A percentile compares a stretch with the other conserved stretches of the same genome.
Conservation (phyloP, 2,888 invertebrate species). For the Frankliniella intonsa region DNA sequence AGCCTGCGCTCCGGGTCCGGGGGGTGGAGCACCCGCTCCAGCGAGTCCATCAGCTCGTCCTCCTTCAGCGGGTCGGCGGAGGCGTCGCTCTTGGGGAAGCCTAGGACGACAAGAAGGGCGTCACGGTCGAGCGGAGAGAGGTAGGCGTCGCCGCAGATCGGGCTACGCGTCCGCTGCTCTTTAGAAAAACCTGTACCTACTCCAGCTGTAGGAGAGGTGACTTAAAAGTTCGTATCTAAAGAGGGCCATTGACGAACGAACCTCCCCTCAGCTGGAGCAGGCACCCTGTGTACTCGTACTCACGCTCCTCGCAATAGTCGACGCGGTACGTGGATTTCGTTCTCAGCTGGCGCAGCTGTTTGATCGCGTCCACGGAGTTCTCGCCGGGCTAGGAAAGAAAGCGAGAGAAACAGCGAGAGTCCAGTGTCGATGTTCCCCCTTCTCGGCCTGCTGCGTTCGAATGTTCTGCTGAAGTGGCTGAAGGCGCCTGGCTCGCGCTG, state of each 20-base stretch:
- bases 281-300: neutral
- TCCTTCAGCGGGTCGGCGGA: neutral
- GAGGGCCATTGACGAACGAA: too few relatives aligned
- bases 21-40: neutral
- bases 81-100: neutral
- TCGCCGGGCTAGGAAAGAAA: neutral
- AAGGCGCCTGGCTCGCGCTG: too few relatives aligned
- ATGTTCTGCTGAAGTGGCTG: neutral
- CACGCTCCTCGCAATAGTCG: neutral
- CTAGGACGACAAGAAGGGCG: too few relatives aligned
- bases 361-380: neutral
- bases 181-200: too few relatives aligned
- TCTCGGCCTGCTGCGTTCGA: neutral
- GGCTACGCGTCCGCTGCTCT: too few relatives aligned
- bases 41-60: slow-evolving; percentile 11
- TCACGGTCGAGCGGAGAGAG: too few relatives aligned
- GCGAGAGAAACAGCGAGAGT: too few relatives aligned
- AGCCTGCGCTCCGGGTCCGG: neutral
- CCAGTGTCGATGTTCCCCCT: neutral
- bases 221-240: too few relatives aligned
- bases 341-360: neutral
- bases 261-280: too few relatives aligned
- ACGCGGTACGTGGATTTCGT: neutral
- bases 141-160: too few relatives aligned
- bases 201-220: too few relatives aligned